Base-by-base conservation (phyloP, 2,888 invertebrate genomes). In the Limenitis camilla region DNA sequence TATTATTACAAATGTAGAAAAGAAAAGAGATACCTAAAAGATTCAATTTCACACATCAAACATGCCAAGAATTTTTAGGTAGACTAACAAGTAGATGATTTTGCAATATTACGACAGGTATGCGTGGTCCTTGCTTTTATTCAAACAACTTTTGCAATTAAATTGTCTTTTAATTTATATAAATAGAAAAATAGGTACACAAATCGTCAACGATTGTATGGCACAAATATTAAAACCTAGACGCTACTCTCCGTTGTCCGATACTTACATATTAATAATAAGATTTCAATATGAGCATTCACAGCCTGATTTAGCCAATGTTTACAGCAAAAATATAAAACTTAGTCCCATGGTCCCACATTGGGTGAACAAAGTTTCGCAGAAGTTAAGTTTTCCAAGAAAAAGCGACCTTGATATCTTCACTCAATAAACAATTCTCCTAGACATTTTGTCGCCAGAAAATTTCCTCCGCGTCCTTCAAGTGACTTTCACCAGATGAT, bases 381-480 rank as follows among this genome's bases (percentile, higher is more conserved):
- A 38, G 36, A 40, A 35, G 44, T 32, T 31, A 38, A 32, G 33
- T 45, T 38, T 29, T 11, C 27, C 19, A 10, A 36, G 29, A 29
- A 43, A 33, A 44, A 53, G 44, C 48, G 38, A 48, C 40, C 56
- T 39, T 43, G 45, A 33, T 48, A 39, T 40, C 29, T 43, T 31
- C 36, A 19, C n/a, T 48, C 31, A 38, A n/a, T n/a, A n/a, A n/a
- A 32, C 45, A 35, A 28, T 38, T 40, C 44, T 48, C 28, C 33
- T 45, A 52, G 55, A 52, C 55, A 30, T 36, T n/a, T 42, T 33
- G 50, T 45, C 56, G 51, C 49, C 53, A 41, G 31, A 50, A 36
- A 40, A 56, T 50, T 19, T 53, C 52, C 46, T 40, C 33, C 32
- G 7, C 49, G 39, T 9, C 56, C 54, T 57, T 54, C 39, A 46